Evolutionary conservation across 2,797 vertebrate species (phyloP).

Genomic region (Sebastolobus alascanus): DNA sequence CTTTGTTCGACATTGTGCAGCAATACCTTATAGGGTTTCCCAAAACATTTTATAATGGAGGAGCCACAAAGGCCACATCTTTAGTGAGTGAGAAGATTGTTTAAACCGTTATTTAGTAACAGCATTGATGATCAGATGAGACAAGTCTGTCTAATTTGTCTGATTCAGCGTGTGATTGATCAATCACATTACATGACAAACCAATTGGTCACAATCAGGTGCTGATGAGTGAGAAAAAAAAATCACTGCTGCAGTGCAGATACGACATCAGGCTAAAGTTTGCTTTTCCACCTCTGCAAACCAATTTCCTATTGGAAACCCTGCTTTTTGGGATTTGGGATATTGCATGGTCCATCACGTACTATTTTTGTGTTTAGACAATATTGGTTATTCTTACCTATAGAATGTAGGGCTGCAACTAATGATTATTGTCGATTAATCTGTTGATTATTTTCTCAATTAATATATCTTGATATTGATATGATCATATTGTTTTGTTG

Average conservation of each 20-base stretch:
- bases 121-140: not conserved
- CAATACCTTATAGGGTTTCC: not conserved
- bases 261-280: not conserved
- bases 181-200: not conserved
- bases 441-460: too few relatives aligned
- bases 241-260: not conserved
- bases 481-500: not conserved
- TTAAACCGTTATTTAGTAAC: not conserved
- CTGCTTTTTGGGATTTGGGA: not conserved
- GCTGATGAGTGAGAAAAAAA: not conserved
- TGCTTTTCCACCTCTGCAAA: not conserved
- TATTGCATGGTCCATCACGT: not conserved
- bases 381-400: not conserved
- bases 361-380: not conserved
- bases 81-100: not conserved
- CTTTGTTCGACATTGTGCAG: slow-evolving; percentile 25
- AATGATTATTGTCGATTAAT: too few relatives aligned
- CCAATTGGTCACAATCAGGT: not conserved
- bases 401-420: too few relatives aligned
- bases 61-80: not conserved
- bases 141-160: not conserved
- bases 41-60: not conserved
- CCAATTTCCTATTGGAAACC: not conserved
- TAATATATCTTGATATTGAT: too few relatives aligned
- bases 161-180: not conserved